phyloP scores from a whole-genome alignment of 1,140 invertebrate species.

The Plectus sambesii region DNA sequence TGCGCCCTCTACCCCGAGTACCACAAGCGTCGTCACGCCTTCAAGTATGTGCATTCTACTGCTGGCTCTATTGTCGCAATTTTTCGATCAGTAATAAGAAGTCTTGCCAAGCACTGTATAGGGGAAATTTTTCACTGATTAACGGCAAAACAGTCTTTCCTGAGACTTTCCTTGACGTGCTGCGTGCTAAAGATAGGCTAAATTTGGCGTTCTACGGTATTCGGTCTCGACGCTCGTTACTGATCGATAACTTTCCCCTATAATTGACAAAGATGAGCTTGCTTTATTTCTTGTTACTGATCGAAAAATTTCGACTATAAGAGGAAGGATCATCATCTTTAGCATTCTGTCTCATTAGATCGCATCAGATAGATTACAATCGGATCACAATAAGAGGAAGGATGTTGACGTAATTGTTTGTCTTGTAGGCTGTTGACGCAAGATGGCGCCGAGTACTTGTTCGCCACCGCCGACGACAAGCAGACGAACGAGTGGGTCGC shows the following conservation, averaged over 20 bases:
- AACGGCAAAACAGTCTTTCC: no score
- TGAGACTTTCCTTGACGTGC: no score
- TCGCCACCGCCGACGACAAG: constrained; percentile 61
- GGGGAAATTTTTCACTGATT: no score
- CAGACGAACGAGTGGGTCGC: constrained; percentile 83
- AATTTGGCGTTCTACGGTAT: no score
- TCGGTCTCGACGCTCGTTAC: no score
- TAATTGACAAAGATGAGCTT: no score
- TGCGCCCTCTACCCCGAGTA: constrained; percentile 60
- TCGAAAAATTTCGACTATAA: not conserved
- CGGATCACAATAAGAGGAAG: not conserved
- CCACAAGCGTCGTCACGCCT: constrained; percentile 84
- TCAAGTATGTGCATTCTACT: constrained; percentile 53
- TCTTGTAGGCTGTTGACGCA: constrained; percentile 45
- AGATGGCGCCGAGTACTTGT: constrained; percentile 84
- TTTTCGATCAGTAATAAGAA: no score
- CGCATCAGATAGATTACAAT: not conserved
- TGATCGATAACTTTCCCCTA: not conserved
- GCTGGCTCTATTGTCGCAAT: no score
- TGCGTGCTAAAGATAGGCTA: no score
- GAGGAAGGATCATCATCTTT: not conserved
- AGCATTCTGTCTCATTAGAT: not conserved
- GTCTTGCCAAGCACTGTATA: no score
- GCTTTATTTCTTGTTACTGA: not conserved
- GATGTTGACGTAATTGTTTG: not conserved